Base-by-base conservation (phyloP, 2,113 vertebrate genomes). In the Porphyrio hochstetteri region DNA sequence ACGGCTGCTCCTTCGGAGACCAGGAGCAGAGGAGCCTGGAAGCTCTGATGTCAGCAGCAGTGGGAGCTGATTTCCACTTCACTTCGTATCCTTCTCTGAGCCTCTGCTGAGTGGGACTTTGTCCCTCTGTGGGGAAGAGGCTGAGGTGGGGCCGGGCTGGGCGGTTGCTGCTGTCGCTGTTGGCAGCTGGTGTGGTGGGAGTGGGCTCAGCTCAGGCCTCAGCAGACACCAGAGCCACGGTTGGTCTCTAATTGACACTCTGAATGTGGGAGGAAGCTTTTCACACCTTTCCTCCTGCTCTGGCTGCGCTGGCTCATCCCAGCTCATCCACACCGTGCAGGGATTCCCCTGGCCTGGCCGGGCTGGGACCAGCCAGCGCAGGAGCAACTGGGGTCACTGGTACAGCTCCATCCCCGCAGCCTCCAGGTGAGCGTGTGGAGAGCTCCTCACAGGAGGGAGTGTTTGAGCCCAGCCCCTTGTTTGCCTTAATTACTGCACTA, bases 1-100 rank as follows among this genome's bases (percentile, higher is more conserved):
- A 99, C 1, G 99, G 99, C 56, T 99, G 98, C 90, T 99, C 98
- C 97, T 99, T 99, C 7, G 99, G 99, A 40, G 98, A 99, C 85
- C 90, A 97, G 85, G 99, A 99, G 95, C 98, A 99, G 67, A 98
- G 98, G 81, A 99, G 98, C 97, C 96, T 99, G 83, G 98, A 99
- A 91, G 99, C 98, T 77, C 98, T 99, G 98, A 99, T 99, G 99
- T 99, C 99, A 13, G 98, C 99, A 1, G 99, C 99, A 7, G 94
- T 99, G 94, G 99, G 99, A 75, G 99, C 99, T 0, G 99, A 99
- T 92, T 99, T 99, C 96, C 99, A 99, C 93, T 99, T 99, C 36
- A 92, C 96, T 60, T 98, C 98, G 99, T 99, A 99, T 99, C 99
- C 99, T 99, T 99, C 40, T 74, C 20, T 0, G 0, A 5, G 14